These are phyloP conservation scores for Hyposoter dolosus DNA, from an alignment of 2,888 invertebrate species.

Conservation along the genomic window DNA sequence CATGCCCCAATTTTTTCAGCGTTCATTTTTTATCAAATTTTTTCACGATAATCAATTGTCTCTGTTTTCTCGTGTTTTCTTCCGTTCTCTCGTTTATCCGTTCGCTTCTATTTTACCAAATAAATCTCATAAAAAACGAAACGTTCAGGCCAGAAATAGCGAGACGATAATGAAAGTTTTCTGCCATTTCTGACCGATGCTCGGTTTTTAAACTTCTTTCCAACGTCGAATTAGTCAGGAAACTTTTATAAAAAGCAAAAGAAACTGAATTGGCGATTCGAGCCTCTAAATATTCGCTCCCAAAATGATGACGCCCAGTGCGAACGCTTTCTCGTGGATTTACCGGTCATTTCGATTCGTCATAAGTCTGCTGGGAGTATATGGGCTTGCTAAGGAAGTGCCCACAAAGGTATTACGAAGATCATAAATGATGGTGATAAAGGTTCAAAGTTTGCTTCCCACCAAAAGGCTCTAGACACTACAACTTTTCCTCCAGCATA, in stretches of 20 bases:
- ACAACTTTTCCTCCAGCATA: not conserved
- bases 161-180: constrained; percentile 2
- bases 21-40: constrained; percentile 20
- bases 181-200: not conserved
- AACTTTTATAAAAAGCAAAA: not conserved
- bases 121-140: not conserved
- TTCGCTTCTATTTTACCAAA: not conserved
- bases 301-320: not conserved
- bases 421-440: constrained; percentile 1
- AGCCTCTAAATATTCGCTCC: too few relatives aligned
- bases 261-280: too few relatives aligned
- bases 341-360: not conserved
- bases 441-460: not conserved
- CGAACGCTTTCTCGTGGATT: not conserved
- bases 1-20: constrained; percentile 17
- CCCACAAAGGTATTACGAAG: constrained; percentile 10
- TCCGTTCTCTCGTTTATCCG: not conserved
- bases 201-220: not conserved
- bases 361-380: not conserved
- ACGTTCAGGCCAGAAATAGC: not conserved
- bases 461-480: not conserved
- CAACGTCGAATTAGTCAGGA: not conserved
- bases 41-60: constrained; percentile 31
- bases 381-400: not conserved
- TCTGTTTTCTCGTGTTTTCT: not conserved